Conservation (phyloP, 2,113 vertebrate genomes). For the Hippolais icterina region DNA sequence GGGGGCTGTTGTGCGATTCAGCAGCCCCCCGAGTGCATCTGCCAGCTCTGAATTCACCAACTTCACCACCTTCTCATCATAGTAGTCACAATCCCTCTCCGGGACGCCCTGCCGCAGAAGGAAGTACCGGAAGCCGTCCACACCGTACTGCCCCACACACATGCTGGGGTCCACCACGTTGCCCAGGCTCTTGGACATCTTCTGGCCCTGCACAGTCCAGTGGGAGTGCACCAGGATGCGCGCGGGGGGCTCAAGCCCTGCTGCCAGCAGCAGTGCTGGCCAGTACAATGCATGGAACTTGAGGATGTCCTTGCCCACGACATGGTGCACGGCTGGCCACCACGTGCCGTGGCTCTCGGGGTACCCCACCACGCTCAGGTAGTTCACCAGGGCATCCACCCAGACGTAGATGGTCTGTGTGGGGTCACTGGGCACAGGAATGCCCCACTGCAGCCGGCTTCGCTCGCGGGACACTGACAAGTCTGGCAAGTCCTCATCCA, state of each 20-base stretch:
- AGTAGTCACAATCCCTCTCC: conserved; percentile 89
- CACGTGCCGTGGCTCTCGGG: conserved; percentile 77
- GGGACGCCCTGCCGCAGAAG: conserved; percentile 92
- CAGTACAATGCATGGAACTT: conserved; percentile 95
- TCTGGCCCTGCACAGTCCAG: conserved; percentile 90
- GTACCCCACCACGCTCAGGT: conserved; percentile 87
- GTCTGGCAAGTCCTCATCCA: conserved; percentile 87
- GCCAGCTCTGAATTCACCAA: conserved; percentile 89
- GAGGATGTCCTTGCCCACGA: conserved; percentile 96
- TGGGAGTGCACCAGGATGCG: conserved; percentile 90
- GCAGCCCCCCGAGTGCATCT: conserved; percentile 88
- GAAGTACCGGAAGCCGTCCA: conserved; percentile 92
- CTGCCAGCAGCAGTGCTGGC: conserved; percentile 91
- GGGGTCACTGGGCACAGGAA: conserved; percentile 85
- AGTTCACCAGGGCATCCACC: conserved; percentile 95
- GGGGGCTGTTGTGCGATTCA: conserved; percentile 88
- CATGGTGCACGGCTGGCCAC: conserved; percentile 80
- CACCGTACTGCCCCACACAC: conserved; percentile 75
- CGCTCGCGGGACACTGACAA: conserved; percentile 90
- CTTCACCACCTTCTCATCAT: conserved; percentile 84
- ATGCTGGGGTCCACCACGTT: conserved; percentile 86
- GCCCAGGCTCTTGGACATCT: conserved; percentile 97
- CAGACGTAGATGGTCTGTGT: conserved; percentile 93
- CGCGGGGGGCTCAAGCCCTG: conserved; percentile 80
- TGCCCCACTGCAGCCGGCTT: conserved; percentile 89